Base-by-base conservation (phyloP, 2,113 vertebrate genomes). In the Pollachius pollachius region DNA sequence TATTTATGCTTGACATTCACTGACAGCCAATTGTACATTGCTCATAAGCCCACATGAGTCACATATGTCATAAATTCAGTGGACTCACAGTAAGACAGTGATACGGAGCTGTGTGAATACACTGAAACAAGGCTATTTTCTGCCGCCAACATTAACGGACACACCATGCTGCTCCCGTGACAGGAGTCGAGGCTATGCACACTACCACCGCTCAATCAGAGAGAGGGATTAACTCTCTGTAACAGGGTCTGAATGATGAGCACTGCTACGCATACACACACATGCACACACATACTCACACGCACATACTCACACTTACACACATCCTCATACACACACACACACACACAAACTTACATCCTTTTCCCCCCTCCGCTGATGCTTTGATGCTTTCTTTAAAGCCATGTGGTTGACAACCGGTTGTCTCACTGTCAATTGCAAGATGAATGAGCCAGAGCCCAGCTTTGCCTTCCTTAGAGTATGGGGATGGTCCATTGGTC, bases 41-140 rank as follows among this genome's bases (percentile, higher is more conserved):
- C 59, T 59, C 62, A 61, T 41, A 27, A 65, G 72, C 70, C n/a
- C n/a, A n/a, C n/a, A n/a, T n/a, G 76, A 78, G 70, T 82, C 65
- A 78, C 78, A 69, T 59, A 60, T 52, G 66, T 34, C 4, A 34
- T 7, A 54, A 65, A 72, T 63, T 54, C 74, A 81, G 84, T 81
- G 70, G 84, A 72, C 64, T 77, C 71, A 70, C 75, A 68, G 54
- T 16, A 57, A 9, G 76, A 81, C 64, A 72, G 64, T 57, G 23
- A 70, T 54, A 63, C 52, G 68, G n/a, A 56, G 16, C 58, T 37
- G 59, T 62, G 48, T 30, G 70, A 62, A 25, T 21, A 62, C 58
- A 74, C 72, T 77, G 75, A 76, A 84, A 80, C 63, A 80, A 7
- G 17, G 5, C 65, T 37, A 60, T 56, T 77, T 75, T 70, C 75